These are phyloP conservation scores for Epinephelus lanceolatus DNA, from an alignment of 2,113 vertebrate species.

Conservation along the genomic window DNA sequence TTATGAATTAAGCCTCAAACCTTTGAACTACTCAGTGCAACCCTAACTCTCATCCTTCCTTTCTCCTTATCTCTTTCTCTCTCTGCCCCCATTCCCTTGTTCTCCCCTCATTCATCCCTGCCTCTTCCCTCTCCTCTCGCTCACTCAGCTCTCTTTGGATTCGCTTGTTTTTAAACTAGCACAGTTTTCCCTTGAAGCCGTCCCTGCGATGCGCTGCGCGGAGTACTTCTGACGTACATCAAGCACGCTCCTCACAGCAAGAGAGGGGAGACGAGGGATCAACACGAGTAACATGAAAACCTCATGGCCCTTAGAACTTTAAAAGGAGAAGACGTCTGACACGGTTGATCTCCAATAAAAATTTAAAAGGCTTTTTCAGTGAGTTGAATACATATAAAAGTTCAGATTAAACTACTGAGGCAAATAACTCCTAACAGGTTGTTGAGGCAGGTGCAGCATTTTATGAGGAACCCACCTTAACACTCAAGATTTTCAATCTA, in stretches of 20 bases:
- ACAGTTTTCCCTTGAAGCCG: conserved; percentile 32
- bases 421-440: neutral
- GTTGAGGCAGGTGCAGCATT: neutral
- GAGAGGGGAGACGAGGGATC: neutral
- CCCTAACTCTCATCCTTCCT: neutral
- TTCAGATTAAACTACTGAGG: neutral
- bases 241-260: conserved; percentile 10
- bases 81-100: neutral
- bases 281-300: neutral
- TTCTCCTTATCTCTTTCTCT: neutral
- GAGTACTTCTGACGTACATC: conserved; percentile 33
- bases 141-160: neutral
- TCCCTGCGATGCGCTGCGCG: neutral
- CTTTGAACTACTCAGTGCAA: neutral
- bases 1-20: neutral
- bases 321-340: neutral
- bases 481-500: neutral
- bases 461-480: neutral
- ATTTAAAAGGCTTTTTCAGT: neutral
- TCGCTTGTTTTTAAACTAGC: conserved; percentile 14
- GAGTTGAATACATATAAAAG: neutral
- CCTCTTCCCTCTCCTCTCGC: too few species aligned
- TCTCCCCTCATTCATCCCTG: neutral
- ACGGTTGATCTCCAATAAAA: neutral
- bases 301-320: neutral